phyloP scores from a whole-genome alignment of 2,888 invertebrate genomes.

The Aleiodes alternator region DNA sequence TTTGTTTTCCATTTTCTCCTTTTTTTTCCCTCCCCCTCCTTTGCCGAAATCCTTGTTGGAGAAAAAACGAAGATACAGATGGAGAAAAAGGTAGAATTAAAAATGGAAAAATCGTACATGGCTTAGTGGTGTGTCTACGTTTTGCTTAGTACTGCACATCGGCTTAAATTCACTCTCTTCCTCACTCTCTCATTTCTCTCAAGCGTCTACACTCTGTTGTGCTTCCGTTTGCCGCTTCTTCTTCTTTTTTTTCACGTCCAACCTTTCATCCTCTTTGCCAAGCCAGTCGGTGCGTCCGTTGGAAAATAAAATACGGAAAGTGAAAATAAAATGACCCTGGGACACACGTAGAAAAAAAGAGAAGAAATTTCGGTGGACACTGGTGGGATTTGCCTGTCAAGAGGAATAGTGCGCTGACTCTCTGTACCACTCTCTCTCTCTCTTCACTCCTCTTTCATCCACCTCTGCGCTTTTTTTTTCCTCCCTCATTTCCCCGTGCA shows the following conservation, averaged over 20 bases:
- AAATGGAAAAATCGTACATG: constrained; percentile 51
- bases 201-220: constrained; percentile 42
- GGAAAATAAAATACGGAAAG: constrained; percentile 67
- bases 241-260: constrained; percentile 37
- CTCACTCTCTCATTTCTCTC: constrained; percentile 39
- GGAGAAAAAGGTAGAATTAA: not conserved
- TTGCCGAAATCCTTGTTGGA: constrained; percentile 46
- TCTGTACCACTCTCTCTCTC: constrained; percentile 16
- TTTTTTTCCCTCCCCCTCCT: too few relatives aligned
- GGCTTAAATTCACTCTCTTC: constrained; percentile 45
- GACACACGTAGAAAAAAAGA: constrained; percentile 32
- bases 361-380: not conserved
- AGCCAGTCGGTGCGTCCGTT: constrained; percentile 44
- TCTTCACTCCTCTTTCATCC: not conserved
- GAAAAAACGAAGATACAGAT: constrained; percentile 22
- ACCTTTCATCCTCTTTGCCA: constrained; percentile 33
- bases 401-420: constrained; percentile 55
- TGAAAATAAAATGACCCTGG: constrained; percentile 69
- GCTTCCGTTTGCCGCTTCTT: constrained; percentile 38
- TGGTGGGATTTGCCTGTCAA: constrained; percentile 60
- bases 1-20: constrained; percentile 39
- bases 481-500: constrained; percentile 6
- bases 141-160: constrained; percentile 50
- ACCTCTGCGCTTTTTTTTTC: not conserved
- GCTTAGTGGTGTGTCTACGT: constrained; percentile 64